Evolutionary conservation across 2,113 vertebrate genomes (phyloP), one percentile per base, ranked within the genome.

Genomic region (Dipodomys spectabilis): DNA sequence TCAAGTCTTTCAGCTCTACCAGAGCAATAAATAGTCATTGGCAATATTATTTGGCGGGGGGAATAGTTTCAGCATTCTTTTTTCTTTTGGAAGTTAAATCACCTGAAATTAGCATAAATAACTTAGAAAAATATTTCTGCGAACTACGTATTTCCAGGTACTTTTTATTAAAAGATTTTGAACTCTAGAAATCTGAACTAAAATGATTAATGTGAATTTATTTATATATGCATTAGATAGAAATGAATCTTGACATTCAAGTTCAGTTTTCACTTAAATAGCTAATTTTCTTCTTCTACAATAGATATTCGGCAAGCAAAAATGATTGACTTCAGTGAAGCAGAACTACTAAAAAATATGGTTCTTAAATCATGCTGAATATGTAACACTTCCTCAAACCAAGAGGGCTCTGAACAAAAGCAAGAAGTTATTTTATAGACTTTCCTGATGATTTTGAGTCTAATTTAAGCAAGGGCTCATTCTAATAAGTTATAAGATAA

Each of bases 241-340:
- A 94, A 71, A 94, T 82, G 88, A 83, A 77, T 83, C 16, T 79
- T 82, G 22, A 71, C 35, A 67, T 88, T 67, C 27, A 92, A 93
- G 49, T 45, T 92, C 19, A 91, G 27, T 72, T 82, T 69, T 80
- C 25, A 89, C 6, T 72, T 68, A n/a, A 12, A 44, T 60, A 92
- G 82, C 82, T 27, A 80, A 90, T 83, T 72, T 81, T 39, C 65
- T 89, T 89, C 32, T 9, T 72, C 35, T 45, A 27, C 20, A 69
- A 88, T 16, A 82, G 11, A 53, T 5, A 78, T 39, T 71, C 25
- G 71, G 27, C 18, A 84, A 20, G 1, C 53, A 32, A 90, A 88
- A 92, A 30, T 86, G 10, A 82, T 49, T 22, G 15, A 86, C 82
- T 85, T 22, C 10, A 62, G 60, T 57, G 39, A 82, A 87, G 15